Conservation (phyloP, 2,113 vertebrate species). For the Neopipo cinnamomea region DNA sequence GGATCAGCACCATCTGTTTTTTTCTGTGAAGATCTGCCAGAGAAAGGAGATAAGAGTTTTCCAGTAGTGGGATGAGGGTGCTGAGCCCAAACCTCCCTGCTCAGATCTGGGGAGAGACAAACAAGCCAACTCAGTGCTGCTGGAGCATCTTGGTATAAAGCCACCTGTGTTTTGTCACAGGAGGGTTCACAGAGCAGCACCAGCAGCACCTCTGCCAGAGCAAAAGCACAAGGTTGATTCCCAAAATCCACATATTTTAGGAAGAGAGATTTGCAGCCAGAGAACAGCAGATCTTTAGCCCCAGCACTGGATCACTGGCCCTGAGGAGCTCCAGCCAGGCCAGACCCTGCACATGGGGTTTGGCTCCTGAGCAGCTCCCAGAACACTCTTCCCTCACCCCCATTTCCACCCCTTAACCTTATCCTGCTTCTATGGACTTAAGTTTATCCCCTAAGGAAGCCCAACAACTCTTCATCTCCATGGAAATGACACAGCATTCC, state of each 20-base stretch:
- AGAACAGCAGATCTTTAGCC: neutral
- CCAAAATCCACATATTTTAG: rapidly evolving
- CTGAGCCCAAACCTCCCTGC: neutral
- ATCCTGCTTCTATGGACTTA: neutral
- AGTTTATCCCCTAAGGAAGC: neutral
- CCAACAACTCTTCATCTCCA: neutral
- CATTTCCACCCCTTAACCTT: rapidly evolving
- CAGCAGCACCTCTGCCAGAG: neutral
- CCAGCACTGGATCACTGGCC: rapidly evolving
- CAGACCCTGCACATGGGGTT: rapidly evolving
- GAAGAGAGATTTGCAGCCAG: neutral
- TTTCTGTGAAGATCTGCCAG: neutral
- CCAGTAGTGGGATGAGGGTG: neutral
- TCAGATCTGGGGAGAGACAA: neutral
- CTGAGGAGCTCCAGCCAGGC: neutral
- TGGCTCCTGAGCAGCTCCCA: neutral
- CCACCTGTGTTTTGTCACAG: rapidly evolving
- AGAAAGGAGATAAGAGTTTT: neutral
- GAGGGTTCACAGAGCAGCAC: neutral
- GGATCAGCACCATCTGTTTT: neutral
- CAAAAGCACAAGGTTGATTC: neutral
- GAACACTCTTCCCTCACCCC: neutral
- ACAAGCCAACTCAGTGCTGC: rapidly evolving
- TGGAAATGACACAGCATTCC: neutral
- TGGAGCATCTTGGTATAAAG: rapidly evolving